Evolutionary conservation across 2,888 invertebrate genomes (phyloP).

Genomic region (Troglohyphantes excavatus): DNA sequence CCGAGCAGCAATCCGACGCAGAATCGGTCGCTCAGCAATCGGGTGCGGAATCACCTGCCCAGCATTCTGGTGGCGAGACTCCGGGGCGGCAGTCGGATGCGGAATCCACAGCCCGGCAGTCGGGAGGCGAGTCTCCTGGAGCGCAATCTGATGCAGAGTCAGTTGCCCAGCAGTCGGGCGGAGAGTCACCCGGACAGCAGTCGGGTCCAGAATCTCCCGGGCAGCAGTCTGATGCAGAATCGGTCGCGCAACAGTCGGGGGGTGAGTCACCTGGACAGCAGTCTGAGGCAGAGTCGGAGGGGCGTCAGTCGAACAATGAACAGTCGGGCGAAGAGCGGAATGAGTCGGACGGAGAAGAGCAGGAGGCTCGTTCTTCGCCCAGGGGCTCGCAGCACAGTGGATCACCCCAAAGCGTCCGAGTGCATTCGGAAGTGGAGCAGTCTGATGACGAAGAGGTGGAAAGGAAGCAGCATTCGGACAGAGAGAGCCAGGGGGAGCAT

Average conservation of each 20-base stretch:
- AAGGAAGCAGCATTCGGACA: conserved; percentile 43
- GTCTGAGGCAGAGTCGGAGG: conserved; percentile 33
- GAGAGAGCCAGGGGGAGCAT: conserved; percentile 15
- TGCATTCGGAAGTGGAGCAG: conserved; percentile 52
- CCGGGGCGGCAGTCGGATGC: background rate
- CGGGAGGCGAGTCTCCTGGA: background rate
- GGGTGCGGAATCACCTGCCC: background rate
- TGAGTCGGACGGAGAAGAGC: conserved; percentile 60
- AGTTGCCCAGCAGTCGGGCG: conserved; percentile 24
- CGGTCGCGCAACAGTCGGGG: conserved; percentile 18
- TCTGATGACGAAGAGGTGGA: conserved; percentile 49
- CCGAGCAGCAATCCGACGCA: conserved; percentile 22
- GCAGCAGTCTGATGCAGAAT: conserved; percentile 39
- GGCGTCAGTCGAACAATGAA: conserved; percentile 24
- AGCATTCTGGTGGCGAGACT: background rate
- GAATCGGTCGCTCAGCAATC: background rate
- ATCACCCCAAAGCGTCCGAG: conserved; percentile 44
- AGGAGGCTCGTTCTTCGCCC: conserved; percentile 22
- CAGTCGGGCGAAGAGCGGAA: conserved; percentile 17
- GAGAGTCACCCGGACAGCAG: background rate
- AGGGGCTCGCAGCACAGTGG: conserved; percentile 27
- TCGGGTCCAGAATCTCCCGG: too few species aligned
- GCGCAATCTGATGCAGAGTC: conserved; percentile 33
- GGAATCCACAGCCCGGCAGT: background rate
- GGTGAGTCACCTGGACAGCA: conserved; percentile 46